These are phyloP conservation scores for Monomorium pharaonis DNA, from an alignment of 1,140 invertebrate species.

Conservation along the genomic window DNA sequence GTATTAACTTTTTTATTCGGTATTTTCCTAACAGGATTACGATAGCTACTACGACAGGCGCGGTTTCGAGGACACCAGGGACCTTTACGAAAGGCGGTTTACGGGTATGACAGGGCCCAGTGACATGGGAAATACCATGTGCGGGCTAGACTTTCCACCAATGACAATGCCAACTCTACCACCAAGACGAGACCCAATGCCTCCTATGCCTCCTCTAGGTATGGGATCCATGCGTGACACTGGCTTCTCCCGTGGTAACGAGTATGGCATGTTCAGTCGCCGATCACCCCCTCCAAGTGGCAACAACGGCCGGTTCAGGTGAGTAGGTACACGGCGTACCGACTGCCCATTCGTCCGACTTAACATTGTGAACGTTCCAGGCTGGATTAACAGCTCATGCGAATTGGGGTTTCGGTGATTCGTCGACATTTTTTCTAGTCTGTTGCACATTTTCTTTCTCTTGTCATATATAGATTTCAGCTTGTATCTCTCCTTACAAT, in stretches of 20 bases:
- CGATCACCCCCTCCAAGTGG: conserved; percentile 89
- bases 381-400: conserved; percentile 83
- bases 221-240: conserved; percentile 86
- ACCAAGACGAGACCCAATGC: conserved; percentile 88
- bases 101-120: conserved; percentile 87
- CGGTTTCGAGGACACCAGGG: conserved; percentile 90
- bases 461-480: conserved; percentile 27
- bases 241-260: conserved; percentile 85
- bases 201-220: conserved; percentile 88
- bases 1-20: background rate
- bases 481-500: conserved; percentile 60
- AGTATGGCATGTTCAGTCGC: conserved; percentile 93
- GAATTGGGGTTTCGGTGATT: conserved; percentile 80
- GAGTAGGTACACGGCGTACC: conserved; percentile 75
- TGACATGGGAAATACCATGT: conserved; percentile 86
- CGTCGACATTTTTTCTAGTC: conserved; percentile 65
- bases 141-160: conserved; percentile 88
- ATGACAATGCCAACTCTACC: conserved; percentile 88
- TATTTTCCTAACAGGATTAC: conserved; percentile 88
- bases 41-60: conserved; percentile 92
- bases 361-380: conserved; percentile 83
- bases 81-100: conserved; percentile 92
- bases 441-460: conserved; percentile 49
- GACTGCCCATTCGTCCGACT: conserved; percentile 78
- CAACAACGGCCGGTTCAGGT: conserved; percentile 85